Evolutionary conservation across 1,140 invertebrate species (phyloP).

Genomic region (Bathynomus jamesi): DNA sequence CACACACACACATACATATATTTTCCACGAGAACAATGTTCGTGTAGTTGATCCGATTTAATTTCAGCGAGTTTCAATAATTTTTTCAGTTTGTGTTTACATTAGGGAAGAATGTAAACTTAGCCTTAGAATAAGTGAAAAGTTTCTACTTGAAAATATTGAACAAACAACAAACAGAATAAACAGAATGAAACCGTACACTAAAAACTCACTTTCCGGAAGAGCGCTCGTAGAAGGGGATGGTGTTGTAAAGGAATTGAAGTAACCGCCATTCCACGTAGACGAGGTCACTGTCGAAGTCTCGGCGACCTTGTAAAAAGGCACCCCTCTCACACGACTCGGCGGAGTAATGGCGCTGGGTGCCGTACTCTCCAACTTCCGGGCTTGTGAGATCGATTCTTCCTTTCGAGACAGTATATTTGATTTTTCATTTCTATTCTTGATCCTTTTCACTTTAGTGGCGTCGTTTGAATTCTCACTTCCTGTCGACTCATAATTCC

Average conservation of each 20-base stretch:
- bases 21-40: too few species aligned
- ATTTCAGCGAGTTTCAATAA: too few species aligned
- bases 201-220: slow-evolving; percentile 30
- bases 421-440: neutral
- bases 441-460: neutral
- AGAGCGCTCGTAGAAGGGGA: slow-evolving; percentile 14
- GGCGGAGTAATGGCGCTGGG: neutral
- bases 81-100: too few species aligned
- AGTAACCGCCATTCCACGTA: slow-evolving; percentile 14
- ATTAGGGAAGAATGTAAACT: too few species aligned
- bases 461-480: neutral
- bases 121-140: too few species aligned
- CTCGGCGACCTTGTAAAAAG: neutral
- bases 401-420: neutral
- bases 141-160: too few species aligned
- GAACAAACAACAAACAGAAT: too few species aligned
- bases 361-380: neutral
- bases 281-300: slow-evolving; percentile 11
- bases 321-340: neutral
- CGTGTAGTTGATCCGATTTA: too few species aligned
- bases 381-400: neutral
- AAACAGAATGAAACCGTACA: too few species aligned
- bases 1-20: too few species aligned
- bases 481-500: neutral
- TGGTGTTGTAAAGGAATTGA: slow-evolving; percentile 6